Conservation (phyloP, 2,113 vertebrate genomes). For the Gallinago paraguaiae region DNA sequence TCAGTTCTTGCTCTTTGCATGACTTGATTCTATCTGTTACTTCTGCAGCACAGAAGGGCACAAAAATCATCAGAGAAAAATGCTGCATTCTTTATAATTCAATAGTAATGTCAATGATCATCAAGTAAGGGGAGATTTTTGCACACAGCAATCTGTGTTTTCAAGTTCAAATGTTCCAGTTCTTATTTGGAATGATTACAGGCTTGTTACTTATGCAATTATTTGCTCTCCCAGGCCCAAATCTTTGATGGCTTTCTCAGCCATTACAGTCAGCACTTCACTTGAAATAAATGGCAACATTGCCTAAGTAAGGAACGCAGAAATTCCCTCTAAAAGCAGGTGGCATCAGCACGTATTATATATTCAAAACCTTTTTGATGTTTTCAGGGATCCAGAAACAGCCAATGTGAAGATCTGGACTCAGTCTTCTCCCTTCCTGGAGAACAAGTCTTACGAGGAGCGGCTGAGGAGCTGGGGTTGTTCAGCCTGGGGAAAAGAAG, state of each 20-base stretch:
- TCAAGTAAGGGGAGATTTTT: background rate
- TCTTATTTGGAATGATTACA: slow-evolving; percentile 13
- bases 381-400: background rate
- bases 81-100: background rate
- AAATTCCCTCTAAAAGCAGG: background rate
- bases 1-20: background rate
- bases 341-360: background rate
- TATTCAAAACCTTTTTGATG: background rate
- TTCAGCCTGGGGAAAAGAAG: background rate
- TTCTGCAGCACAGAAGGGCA: background rate
- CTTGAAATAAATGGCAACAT: background rate
- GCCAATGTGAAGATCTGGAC: background rate
- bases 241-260: background rate
- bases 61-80: background rate
- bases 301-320: background rate
- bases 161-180: slow-evolving; percentile 4
- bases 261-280: background rate
- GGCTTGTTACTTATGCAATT: slow-evolving; percentile 11
- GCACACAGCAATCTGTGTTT: background rate
- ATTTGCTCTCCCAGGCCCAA: slow-evolving; percentile 34
- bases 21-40: background rate
- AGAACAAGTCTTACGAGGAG: background rate
- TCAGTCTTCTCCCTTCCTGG: background rate
- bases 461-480: background rate
- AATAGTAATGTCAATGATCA: background rate